These are phyloP conservation scores for Gorsachius goisagi DNA, from an alignment of 2,113 vertebrate genomes.

Conservation along the genomic window DNA sequence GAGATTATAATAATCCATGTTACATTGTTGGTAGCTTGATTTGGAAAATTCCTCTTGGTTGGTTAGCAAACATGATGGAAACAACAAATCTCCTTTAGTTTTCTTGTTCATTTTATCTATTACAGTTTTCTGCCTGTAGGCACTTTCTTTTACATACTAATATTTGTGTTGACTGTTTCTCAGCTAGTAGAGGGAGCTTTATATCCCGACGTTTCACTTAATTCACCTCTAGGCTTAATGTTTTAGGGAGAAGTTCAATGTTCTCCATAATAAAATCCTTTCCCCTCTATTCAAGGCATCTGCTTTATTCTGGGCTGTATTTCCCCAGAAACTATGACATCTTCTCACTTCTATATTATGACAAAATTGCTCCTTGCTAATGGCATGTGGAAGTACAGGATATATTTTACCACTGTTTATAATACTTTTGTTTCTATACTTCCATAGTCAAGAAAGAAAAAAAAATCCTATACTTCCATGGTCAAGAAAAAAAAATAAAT, in stretches of 20 bases:
- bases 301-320: not conserved
- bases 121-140: not conserved
- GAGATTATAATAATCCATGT: not conserved
- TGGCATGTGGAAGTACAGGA: not conserved
- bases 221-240: not conserved
- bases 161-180: not conserved
- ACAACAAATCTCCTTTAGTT: not conserved
- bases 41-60: not conserved
- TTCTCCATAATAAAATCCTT: not conserved
- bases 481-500: not conserved
- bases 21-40: not conserved
- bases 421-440: not conserved
- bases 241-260: not conserved
- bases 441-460: not conserved
- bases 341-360: not conserved
- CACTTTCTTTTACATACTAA: not conserved
- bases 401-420: not conserved
- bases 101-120: not conserved
- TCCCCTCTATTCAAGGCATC: not conserved
- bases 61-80: not conserved
- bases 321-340: not conserved
- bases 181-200: not conserved
- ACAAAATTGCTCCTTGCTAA: not conserved
- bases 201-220: not conserved
- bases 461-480: not conserved